Evolutionary conservation across 2,113 vertebrate genomes (phyloP), one percentile per base, ranked within the genome.

Genomic region (Solea solea): DNA sequence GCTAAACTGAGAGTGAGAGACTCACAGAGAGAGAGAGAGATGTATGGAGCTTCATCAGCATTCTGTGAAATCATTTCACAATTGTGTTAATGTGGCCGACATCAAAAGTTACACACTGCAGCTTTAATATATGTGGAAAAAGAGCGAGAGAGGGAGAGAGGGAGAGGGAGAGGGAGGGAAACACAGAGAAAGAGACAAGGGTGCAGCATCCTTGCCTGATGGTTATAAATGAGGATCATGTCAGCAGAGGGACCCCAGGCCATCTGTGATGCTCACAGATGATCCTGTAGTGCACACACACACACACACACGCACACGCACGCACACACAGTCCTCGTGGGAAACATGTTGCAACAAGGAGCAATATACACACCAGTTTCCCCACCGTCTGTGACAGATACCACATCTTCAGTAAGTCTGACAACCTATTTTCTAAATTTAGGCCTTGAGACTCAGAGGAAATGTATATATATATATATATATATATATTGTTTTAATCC

Each of bases 191-290:
- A 61, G 60, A 77, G 45, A 46, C 57, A 62, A 72, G 77, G 48
- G 55, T 83, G 76, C 67, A 78, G 69, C 69, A 66, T 84, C 69
- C 74, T 66, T 39, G 64, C 60, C 78, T 89, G 87, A 88, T 91
- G 83, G 82, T 90, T 88, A 91, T 90, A 90, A 91, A 91, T 93
- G 89, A 87, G 81, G 82, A 61, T 71, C 70, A 77, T 86, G 86
- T 90, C 88, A 86, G 70, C 61, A 69, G 65, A 75, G 63, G 66
- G 82, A 90, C 84, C 83, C 74, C 64, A 41, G 69, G 76, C 91
- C 92, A 92, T 92, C 91, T 93, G 91, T 90, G 90, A 89, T 74
- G 76, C 72, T 83, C 84, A 78, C 71, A 84, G 54, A 75, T 83
- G 64, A 88, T 84, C 77, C 78, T 72, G 77, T 58, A 49, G 21